These are phyloP conservation scores for Pemphigus obesinymphae DNA, from an alignment of 1,140 invertebrate species.

Conservation along the genomic window DNA sequence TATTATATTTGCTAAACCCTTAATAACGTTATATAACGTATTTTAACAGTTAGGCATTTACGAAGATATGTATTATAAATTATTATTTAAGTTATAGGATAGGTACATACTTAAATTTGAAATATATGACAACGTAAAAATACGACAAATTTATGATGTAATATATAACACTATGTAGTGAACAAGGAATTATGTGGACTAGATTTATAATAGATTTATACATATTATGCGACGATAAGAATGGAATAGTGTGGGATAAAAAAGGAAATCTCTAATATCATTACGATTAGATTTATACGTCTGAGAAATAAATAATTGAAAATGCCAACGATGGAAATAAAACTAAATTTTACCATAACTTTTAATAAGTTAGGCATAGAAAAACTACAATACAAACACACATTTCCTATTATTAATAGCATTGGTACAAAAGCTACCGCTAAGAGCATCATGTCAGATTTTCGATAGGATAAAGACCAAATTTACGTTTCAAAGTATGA, in stretches of 20 bases:
- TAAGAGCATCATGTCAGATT: neutral
- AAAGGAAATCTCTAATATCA: neutral
- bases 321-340: neutral
- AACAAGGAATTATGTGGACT: neutral
- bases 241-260: neutral
- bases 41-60: neutral
- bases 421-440: neutral
- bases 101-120: neutral
- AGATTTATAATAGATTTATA: slow-evolving; percentile 6
- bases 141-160: neutral
- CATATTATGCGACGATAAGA: neutral
- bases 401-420: slow-evolving; percentile 3
- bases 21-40: neutral
- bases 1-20: neutral
- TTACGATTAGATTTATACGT: neutral
- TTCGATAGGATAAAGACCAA: neutral
- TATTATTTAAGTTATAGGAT: no score
- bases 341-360: neutral
- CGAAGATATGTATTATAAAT: neutral
- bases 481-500: neutral
- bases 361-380: neutral
- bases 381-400: neutral
- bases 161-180: neutral
- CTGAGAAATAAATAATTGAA: slow-evolving; percentile 5
- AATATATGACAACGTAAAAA: neutral